Conservation (phyloP, 2,888 invertebrate species). For the Apotomis turbidana region DNA sequence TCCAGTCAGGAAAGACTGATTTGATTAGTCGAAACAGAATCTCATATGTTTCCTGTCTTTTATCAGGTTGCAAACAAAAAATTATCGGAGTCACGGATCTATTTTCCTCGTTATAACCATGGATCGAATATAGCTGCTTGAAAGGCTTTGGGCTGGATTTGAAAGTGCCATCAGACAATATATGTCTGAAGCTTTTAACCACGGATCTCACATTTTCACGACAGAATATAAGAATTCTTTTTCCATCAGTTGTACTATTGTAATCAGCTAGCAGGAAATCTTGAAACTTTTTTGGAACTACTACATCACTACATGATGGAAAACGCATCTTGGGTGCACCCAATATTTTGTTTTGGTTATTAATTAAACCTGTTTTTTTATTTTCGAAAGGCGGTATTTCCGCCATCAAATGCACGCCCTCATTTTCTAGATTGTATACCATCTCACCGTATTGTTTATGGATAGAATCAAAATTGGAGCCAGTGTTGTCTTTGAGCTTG, state of each 20-base stretch:
- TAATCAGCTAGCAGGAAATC: conserved; percentile 6
- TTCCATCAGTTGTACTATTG: conserved; percentile 10
- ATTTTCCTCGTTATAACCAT: conserved; percentile 12
- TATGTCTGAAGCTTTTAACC: neutral
- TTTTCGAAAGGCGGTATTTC: neutral
- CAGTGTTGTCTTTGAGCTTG: neutral
- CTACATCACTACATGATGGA: neutral
- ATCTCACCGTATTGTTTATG: neutral
- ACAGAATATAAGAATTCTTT: conserved; percentile 12
- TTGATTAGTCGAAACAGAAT: conserved; percentile 11
- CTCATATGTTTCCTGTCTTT: conserved; percentile 12
- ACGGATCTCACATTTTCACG: conserved; percentile 7
- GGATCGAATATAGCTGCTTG: conserved; percentile 14
- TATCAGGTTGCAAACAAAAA: conserved; percentile 14
- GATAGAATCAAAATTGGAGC: neutral
- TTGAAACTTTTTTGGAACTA: neutral
- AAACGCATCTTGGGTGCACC: neutral
- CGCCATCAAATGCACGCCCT: neutral
- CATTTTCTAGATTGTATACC: neutral
- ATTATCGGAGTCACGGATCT: conserved; percentile 14
- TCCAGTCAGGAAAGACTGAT: conserved; percentile 14
- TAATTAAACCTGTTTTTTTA: neutral
- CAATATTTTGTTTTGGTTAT: neutral
- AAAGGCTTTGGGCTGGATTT: conserved; percentile 11
- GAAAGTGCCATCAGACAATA: conserved; percentile 14